Base-by-base conservation (phyloP, 2,113 vertebrate genomes). In the Nanorana parkeri region DNA sequence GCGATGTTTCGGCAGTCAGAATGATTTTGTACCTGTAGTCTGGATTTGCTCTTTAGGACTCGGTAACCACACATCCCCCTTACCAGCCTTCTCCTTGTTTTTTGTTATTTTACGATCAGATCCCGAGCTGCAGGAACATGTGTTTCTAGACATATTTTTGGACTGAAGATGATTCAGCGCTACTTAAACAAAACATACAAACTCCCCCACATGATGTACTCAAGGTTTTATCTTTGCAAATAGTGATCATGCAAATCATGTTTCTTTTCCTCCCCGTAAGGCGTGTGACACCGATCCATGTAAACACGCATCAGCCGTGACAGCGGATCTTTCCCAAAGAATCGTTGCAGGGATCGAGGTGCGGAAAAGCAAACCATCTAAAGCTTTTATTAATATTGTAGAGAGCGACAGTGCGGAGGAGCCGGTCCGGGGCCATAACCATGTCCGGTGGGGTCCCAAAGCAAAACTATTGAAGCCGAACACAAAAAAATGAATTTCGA, bases 81-180 rank as follows among this genome's bases (percentile, higher is more conserved):
- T 60, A n/a, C 11, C 55, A 21, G 1, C 54, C 8, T 11, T 10
- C 54, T 36, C 26, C 47, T 20, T 36, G 71, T 51, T 76, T 63
- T 20, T 47, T 55, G 24, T 17, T 71, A 51, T 5, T 71, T 71
- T 74, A 58, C 13, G 28, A 16, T 28, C 36, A 58, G 26, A 60
- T 36, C 20, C 54, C 55, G 58, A 55, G 55, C 71, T 32, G 28
- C 28, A 58, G 71, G 28, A 73, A 74, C 69, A 73, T 74, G 54
- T 74, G 71, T 60, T 74, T 74, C 56, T 36, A n/a, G 54, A 74
- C 71, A 74, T 74, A 74, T 74, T 74, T 60, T 74, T 74, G 54
- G 71, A 74, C 54, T 28, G 21, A 20, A 36, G 79, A 81, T 73
- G 69, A 81, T 74, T 73, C 68, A 81, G 68, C 60, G 55, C 36